phyloP scores from a whole-genome alignment of 2,113 vertebrate species.

The Leiothrix lutea region DNA sequence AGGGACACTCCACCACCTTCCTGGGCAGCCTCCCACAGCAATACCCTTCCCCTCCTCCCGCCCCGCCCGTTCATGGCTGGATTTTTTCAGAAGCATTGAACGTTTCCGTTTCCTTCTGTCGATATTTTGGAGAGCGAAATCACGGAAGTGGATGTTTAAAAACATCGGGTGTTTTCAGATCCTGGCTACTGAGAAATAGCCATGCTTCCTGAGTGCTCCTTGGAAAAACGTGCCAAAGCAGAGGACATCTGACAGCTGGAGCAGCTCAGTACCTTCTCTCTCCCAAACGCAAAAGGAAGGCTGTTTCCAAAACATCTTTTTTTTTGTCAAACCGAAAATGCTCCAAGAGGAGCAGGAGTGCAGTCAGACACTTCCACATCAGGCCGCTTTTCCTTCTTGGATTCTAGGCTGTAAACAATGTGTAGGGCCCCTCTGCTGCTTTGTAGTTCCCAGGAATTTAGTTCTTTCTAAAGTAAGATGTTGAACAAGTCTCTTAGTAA shows the following conservation, averaged over 20 bases:
- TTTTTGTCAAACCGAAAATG: background rate
- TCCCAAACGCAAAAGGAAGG: background rate
- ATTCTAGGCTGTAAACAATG: accelerated
- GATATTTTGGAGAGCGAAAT: background rate
- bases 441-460: background rate
- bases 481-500: background rate
- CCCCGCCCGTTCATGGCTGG: background rate
- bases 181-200: background rate
- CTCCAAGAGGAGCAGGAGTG: background rate
- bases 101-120: background rate
- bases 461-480: background rate
- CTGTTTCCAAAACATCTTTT: background rate
- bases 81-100: accelerated
- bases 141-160: background rate
- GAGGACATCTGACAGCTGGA: background rate
- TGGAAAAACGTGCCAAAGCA: background rate
- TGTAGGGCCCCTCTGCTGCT: background rate
- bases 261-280: background rate
- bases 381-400: background rate
- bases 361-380: background rate
- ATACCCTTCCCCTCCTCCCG: background rate
- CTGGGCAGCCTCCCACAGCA: background rate
- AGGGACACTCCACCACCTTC: no score
- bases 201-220: background rate
- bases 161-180: background rate